phyloP scores from a whole-genome alignment of 2,113 vertebrate species.

The Conger conger region DNA sequence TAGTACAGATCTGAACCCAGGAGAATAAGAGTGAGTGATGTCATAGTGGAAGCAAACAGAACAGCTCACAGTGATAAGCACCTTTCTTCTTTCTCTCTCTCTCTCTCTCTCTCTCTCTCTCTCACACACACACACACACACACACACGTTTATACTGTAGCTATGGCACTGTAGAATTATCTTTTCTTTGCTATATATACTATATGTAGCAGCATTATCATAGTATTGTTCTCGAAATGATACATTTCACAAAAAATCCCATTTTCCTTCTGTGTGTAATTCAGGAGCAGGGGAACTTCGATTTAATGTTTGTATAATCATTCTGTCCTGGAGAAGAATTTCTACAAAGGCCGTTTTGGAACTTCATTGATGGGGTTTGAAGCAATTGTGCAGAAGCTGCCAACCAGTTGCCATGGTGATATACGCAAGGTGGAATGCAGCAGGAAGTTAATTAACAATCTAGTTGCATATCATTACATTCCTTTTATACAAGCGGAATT shows the following conservation, averaged over 20 bases:
- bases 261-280: neutral
- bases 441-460: slow-evolving; percentile 74
- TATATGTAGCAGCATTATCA: too few relatives aligned
- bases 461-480: slow-evolving; percentile 67
- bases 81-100: slow-evolving; percentile 23
- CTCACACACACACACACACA: too few relatives aligned
- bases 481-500: slow-evolving; percentile 43
- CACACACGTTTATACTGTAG: too few relatives aligned
- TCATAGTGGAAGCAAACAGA: slow-evolving; percentile 65
- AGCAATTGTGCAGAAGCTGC: slow-evolving; percentile 33
- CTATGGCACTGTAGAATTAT: too few relatives aligned
- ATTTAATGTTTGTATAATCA: neutral
- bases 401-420: slow-evolving; percentile 69
- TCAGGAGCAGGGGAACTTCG: neutral
- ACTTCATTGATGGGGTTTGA: slow-evolving; percentile 27
- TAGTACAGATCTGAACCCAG: slow-evolving; percentile 27
- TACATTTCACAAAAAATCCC: neutral
- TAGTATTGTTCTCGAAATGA: neutral
- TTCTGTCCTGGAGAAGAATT: neutral
- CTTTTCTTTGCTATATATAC: too few relatives aligned
- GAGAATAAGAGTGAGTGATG: slow-evolving; percentile 54
- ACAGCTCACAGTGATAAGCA: slow-evolving; percentile 48
- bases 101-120: neutral
- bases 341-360: slow-evolving; percentile 30
- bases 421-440: slow-evolving; percentile 57